A percentile compares a stretch with the other conserved stretches of the same genome.
phyloP scores from a whole-genome alignment of 1,140 invertebrate genomes.

The Caenorhabditis latens region DNA sequence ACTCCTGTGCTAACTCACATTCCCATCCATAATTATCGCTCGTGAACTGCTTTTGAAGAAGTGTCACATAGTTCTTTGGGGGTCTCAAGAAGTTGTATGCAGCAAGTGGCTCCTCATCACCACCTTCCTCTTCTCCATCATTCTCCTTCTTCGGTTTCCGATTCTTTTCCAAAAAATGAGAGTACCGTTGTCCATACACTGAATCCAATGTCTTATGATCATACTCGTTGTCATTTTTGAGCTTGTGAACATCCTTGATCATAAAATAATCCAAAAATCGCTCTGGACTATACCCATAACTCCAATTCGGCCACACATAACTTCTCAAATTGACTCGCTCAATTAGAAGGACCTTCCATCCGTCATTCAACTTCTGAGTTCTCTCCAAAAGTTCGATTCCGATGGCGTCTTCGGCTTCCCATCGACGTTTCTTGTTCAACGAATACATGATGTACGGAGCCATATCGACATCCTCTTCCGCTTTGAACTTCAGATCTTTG shows the following conservation, averaged over 20 bases:
- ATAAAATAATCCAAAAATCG: background rate
- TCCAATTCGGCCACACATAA: background rate
- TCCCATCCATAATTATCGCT: conserved; percentile 13
- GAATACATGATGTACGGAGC: conserved; percentile 1
- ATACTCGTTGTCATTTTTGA: background rate
- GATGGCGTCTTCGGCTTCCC: conserved; percentile 31
- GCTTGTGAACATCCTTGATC: conserved; percentile 26
- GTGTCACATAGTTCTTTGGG: background rate
- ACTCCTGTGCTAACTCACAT: background rate
- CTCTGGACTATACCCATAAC: background rate
- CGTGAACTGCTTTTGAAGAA: conserved; percentile 13
- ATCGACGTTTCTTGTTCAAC: background rate
- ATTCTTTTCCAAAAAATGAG: conserved; percentile 20
- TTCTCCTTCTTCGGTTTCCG: background rate
- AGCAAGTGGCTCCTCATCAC: background rate
- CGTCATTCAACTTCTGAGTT: conserved; percentile 27
- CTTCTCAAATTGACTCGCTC: conserved; percentile 46
- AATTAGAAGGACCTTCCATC: conserved; percentile 20
- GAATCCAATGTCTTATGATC: conserved; percentile 1
- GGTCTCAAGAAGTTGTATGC: conserved; percentile 13
- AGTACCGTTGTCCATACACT: conserved; percentile 10
- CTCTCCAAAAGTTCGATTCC: conserved; percentile 14
- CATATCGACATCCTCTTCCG: conserved; percentile 11
- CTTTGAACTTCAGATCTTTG: conserved; percentile 9
- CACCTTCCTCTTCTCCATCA: background rate